phyloP scores from a whole-genome alignment of 1,140 invertebrate species.

The Trinorchestia longiramus region DNA sequence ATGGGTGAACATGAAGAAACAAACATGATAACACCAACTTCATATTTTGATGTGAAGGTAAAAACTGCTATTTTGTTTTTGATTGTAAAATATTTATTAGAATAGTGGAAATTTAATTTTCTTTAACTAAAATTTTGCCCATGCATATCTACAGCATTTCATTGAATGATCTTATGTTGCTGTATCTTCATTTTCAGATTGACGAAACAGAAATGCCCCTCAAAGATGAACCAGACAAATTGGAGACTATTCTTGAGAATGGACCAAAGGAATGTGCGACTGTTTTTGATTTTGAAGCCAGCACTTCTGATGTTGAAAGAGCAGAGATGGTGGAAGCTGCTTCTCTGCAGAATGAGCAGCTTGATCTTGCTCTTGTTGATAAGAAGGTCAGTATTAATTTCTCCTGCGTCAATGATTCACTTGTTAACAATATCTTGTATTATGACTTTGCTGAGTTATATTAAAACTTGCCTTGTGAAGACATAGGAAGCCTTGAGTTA shows the following conservation, averaged over 20 bases:
- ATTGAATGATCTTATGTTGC: too few species aligned
- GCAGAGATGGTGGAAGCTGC: conserved; percentile 47
- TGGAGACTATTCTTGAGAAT: background rate
- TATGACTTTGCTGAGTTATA: background rate
- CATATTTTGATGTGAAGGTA: background rate
- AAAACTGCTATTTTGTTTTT: background rate
- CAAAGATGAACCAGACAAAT: background rate
- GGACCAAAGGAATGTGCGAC: background rate
- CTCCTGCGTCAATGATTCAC: background rate
- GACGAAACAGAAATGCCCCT: background rate
- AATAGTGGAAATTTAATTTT: background rate
- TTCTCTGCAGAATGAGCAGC: background rate
- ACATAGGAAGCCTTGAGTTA: background rate
- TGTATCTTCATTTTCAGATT: background rate
- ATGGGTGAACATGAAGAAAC: background rate
- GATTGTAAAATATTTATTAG: too few species aligned
- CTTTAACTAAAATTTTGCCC: background rate
- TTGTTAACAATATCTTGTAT: too few species aligned
- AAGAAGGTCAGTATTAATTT: background rate
- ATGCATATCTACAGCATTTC: background rate
- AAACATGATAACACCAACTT: background rate
- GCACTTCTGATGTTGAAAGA: conserved; percentile 16
- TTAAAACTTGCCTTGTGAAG: background rate
- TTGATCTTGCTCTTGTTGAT: background rate
- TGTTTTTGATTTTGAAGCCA: conserved; percentile 24